Percentiles rank a stretch among this genome's conserved stretches.
Evolutionary conservation across 2,797 vertebrate genomes (phyloP).

Genomic region (Megalops cyprinoides): DNA sequence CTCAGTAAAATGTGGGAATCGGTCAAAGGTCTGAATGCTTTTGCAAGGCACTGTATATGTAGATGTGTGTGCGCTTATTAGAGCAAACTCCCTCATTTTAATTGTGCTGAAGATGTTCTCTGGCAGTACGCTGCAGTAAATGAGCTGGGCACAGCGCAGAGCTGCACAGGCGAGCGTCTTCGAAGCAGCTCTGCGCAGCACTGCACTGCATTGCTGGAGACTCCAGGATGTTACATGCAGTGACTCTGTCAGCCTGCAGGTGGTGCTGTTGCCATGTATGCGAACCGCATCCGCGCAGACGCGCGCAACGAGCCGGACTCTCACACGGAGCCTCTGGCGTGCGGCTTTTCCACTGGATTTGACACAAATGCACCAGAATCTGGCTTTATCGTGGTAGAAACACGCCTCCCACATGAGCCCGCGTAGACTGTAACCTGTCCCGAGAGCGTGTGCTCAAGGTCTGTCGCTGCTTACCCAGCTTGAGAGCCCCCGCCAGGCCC

Average conservation of each 20-base stretch:
- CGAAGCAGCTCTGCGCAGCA: slow-evolving; percentile 23
- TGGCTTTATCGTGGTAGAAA: neutral
- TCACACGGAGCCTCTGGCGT: neutral
- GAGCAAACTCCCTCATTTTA: neutral
- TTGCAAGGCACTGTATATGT: no score
- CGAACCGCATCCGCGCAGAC: slow-evolving; percentile 21
- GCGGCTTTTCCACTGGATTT: neutral
- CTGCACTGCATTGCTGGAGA: neutral
- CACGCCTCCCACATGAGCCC: neutral
- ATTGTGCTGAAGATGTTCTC: neutral
- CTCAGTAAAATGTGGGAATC: no score
- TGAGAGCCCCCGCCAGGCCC: slow-evolving; percentile 98
- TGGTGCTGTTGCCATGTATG: slow-evolving; percentile 71
- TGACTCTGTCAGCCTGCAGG: slow-evolving; percentile 65
- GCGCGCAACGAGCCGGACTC: neutral
- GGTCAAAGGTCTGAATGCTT: no score
- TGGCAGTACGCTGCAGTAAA: neutral
- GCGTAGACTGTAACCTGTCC: neutral
- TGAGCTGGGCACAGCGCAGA: neutral
- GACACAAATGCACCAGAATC: neutral
- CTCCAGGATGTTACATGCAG: slow-evolving; percentile 50
- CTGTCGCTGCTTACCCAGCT: slow-evolving; percentile 72
- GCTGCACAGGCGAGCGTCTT: neutral
- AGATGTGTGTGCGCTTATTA: no score
- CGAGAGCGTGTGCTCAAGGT: neutral